Evolutionary conservation across 1,140 invertebrate genomes (phyloP).

Genomic region (Drosophila ficusphila): DNA sequence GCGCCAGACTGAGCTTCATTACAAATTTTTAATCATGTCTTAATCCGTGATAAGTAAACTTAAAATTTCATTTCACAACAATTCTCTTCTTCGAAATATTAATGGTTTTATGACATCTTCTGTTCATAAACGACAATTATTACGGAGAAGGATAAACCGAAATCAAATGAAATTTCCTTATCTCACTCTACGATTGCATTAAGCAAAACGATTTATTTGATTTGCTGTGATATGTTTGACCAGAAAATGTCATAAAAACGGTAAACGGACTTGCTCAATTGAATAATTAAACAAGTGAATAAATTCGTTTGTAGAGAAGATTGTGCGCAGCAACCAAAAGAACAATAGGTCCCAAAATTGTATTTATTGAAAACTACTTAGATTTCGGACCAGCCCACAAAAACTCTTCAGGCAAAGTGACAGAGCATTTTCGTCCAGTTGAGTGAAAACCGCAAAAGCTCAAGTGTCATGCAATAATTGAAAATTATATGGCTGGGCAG

Average conservation of each 20-base stretch:
- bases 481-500: conserved; percentile 59
- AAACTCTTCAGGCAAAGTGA: background rate
- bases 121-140: no score
- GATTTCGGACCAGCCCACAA: background rate
- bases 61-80: no score
- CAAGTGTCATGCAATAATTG: conserved; percentile 73
- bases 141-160: no score
- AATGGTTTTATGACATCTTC: no score
- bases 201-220: conserved; percentile 3
- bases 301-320: background rate
- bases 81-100: no score
- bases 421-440: conserved; percentile 4
- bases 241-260: conserved; percentile 1
- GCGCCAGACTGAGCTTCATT: background rate
- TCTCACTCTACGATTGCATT: no score
- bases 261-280: conserved; percentile 6
- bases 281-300: conserved; percentile 23
- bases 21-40: no score
- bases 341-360: background rate
- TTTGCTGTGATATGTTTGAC: background rate
- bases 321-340: background rate
- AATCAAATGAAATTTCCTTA: no score
- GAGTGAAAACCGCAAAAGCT: conserved; percentile 24
- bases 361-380: background rate
- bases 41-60: no score